These are phyloP conservation scores for Tupaia tana DNA, from an alignment of 2,113 vertebrate species.

Conservation along the genomic window DNA sequence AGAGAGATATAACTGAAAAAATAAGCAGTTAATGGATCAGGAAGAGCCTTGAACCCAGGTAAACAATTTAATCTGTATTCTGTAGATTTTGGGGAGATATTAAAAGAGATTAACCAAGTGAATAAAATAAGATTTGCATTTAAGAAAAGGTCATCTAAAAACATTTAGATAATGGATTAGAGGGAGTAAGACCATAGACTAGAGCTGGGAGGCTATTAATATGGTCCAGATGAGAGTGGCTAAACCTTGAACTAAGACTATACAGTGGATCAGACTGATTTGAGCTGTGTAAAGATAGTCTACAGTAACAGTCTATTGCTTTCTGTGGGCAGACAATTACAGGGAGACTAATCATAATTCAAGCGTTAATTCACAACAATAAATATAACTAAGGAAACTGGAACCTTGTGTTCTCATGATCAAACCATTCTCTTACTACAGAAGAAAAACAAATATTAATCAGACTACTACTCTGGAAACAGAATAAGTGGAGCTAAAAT, in stretches of 20 bases:
- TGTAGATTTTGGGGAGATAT: neutral
- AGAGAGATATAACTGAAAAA: neutral
- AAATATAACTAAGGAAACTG: neutral
- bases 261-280: neutral
- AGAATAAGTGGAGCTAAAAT: neutral
- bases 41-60: neutral
- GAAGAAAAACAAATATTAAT: constrained; percentile 17
- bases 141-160: constrained; percentile 59
- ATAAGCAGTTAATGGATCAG: neutral
- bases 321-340: neutral
- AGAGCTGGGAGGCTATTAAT: neutral
- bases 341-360: neutral
- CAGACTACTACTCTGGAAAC: neutral
- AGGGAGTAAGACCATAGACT: neutral
- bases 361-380: neutral
- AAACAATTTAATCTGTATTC: constrained; percentile 52
- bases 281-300: neutral
- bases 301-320: neutral
- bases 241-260: neutral
- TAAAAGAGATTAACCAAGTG: constrained; percentile 50
- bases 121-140: constrained; percentile 60
- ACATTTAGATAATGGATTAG: neutral
- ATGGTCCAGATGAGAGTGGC: neutral
- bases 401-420: neutral
- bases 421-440: neutral